Percentiles rank a stretch among this genome's conserved stretches.
Conservation (phyloP, 2,113 vertebrate species). For the Oceanodroma tethys region DNA sequence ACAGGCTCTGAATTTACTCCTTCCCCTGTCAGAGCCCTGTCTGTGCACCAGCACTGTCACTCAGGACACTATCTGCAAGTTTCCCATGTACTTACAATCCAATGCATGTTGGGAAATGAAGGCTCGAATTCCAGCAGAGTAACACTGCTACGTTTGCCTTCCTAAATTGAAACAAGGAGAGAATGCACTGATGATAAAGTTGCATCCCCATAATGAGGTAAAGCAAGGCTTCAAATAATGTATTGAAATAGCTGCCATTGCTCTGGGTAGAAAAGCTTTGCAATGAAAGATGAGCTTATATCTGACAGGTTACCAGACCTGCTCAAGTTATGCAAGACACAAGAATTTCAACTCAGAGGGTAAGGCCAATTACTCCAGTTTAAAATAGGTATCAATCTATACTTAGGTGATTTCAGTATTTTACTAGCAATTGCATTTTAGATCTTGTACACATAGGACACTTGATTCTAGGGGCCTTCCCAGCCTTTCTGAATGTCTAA, state of each 20-base stretch:
- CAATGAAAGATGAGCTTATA: background rate
- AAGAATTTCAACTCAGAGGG: background rate
- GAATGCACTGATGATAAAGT: background rate
- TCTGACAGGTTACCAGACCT: background rate
- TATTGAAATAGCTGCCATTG: background rate
- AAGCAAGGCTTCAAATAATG: background rate
- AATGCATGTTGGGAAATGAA: background rate
- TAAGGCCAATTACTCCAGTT: background rate
- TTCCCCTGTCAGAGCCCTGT: background rate
- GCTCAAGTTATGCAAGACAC: background rate
- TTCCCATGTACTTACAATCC: background rate
- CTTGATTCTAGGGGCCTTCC: background rate
- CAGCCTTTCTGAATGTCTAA: background rate
- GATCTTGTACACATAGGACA: background rate
- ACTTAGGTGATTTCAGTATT: background rate
- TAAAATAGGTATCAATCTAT: background rate
- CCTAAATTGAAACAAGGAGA: background rate
- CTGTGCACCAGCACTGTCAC: background rate
- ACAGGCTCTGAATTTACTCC: background rate
- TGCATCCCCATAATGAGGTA: background rate
- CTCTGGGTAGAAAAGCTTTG: background rate
- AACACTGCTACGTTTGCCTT: background rate
- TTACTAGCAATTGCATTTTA: background rate
- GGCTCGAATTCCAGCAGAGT: background rate
- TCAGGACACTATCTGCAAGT: background rate